Base-by-base conservation (phyloP, 1,140 invertebrate genomes). In the Procambarus virginalis region DNA sequence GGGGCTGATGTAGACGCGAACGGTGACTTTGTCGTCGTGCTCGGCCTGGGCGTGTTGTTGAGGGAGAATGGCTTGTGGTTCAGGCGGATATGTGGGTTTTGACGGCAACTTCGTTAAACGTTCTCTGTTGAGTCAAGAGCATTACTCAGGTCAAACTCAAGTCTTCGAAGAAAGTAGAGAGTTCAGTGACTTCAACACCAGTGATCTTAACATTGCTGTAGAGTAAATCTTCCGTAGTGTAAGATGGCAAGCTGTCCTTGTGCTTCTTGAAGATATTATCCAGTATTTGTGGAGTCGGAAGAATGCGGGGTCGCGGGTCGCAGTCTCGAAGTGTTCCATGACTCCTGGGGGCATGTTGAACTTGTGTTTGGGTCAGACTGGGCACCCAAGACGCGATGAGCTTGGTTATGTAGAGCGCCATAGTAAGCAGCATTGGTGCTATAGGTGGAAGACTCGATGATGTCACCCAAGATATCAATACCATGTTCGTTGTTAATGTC, bases 61-160 rank as follows among this genome's bases (percentile, higher is more conserved):
- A 96, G 95, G 85, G 94, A 94, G 94, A 96, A 96, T n/a, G 95
- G 94, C 90, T 96, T 95, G 94, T 96, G 95, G 93, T 96, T 96
- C n/a, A 96, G 93, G 84, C 96, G 94, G 60, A 64, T 64, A 64
- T 17, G 17, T 17, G 60, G 60, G 12, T 64, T 17, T 64, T 64
- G 14, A 64, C 60, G 17, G 60, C n/a, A 64, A 64, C 60, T 64
- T 64, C 20, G 12, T 64, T 20, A 45, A 34, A 92, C 92, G 58
- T 93, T 91, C 85, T 88, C 84, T 2, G 82, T 94, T 93, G 89
- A 93, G 92, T 93, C 91, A 93, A 95, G 91, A 58, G 93, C 94
- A 90, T 95, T 95, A 79, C 93, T 94, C 8, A 95, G 92, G 82
- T 95, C 93, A n/a, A 95, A 94, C 20, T 95, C 94, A 87, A 93